A percentile compares a stretch with the other conserved stretches of the same genome.
phyloP scores from a whole-genome alignment of 2,797 vertebrate species.

The Lepilemur septentrionalis region DNA sequence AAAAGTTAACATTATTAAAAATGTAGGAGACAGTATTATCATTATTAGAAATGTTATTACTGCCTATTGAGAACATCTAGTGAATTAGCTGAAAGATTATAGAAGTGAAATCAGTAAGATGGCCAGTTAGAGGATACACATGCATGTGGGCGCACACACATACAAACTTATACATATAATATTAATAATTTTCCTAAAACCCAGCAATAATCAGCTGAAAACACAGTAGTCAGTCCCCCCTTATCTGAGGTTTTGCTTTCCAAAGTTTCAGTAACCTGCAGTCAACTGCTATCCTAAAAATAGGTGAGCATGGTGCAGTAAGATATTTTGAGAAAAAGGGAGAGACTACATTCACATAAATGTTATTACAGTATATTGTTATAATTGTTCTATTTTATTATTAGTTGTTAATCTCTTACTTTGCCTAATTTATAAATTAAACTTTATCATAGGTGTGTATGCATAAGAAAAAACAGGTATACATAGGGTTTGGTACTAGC shows the following conservation, averaged over 20 bases:
- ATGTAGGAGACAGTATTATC: background rate
- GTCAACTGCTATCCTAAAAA: background rate
- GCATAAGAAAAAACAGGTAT: background rate
- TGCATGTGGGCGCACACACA: too few relatives aligned
- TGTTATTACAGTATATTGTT: background rate
- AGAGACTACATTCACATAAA: background rate
- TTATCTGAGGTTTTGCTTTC: background rate
- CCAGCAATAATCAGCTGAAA: background rate
- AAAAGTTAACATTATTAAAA: slow-evolving; percentile 7
- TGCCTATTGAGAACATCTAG: background rate
- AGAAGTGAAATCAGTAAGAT: background rate
- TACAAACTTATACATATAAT: background rate
- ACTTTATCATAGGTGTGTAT: background rate
- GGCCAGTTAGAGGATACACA: background rate
- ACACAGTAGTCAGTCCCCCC: background rate
- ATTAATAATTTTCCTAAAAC: background rate
- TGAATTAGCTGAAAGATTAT: background rate
- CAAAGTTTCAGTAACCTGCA: background rate
- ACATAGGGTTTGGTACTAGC: background rate
- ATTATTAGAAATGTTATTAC: background rate
- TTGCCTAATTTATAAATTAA: background rate
- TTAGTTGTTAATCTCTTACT: background rate
- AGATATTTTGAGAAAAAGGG: background rate
- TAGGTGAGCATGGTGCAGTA: background rate
- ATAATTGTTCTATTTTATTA: background rate